Base-by-base conservation (phyloP, 2,113 vertebrate genomes). In the Enhydra lutris region DNA sequence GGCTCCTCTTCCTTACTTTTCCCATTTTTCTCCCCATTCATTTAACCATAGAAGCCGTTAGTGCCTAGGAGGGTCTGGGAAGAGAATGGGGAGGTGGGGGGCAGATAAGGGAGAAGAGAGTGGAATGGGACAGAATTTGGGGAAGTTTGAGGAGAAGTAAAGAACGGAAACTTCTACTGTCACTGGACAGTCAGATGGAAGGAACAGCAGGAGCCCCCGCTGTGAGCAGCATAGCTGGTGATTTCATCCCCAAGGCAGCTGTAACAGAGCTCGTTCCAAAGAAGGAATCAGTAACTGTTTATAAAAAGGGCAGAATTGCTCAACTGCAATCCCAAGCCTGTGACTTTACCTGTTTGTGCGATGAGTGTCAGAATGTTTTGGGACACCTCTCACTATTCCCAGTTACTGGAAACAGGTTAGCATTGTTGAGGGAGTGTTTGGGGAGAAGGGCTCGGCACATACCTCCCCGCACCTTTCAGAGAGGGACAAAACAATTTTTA, bases 181-280 rank as follows among this genome's bases (percentile, higher is more conserved):
- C 39, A 61, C 79, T 45, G 12, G 7, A 11, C 50, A 79, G n/a
- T 89, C 73, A 79, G 65, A 12, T 13, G 8, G 13, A 55, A 52
- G 45, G 8, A 81, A 18, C 7, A n/a, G n/a, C 52, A 9, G 26
- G 29, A 85, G 24, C 34, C 92, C 79, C 59, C 50, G 24, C 87
- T 61, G 31, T 34, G 73, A 91, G 26, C 26, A 20, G 12, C 69
- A 34, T 12, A 92, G 79, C 63, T 47, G 39, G 73, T 98, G 97
- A 98, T 26, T 86, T 97, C 96, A 96, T 74, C 39, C 57, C 85
- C 34, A 55, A 97, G 89, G 91, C 87, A 97, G 87, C 80, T 42
- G 50, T n/a, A 59, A 15, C 71, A 24, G 20, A 84, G 45, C 23
- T 52, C 82, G 74, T 96, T 96, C 94, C 95, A 93, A 79, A 45